These are phyloP conservation scores for Archegozetes longisetosus DNA, from an alignment of 1,140 invertebrate genomes.

Conservation along the genomic window DNA sequence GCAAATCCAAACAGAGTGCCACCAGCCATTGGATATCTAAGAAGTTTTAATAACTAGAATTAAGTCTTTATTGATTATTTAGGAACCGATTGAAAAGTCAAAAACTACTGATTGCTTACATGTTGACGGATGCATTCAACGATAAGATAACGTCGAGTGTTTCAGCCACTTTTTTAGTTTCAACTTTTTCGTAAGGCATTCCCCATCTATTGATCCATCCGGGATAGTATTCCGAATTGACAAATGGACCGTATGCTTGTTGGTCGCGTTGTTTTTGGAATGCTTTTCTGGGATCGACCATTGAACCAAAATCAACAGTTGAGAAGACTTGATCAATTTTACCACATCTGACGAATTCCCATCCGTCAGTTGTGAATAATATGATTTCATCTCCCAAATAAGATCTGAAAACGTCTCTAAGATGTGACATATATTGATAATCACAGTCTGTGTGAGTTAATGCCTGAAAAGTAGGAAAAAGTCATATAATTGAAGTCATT, in stretches of 20 bases:
- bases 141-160: slow-evolving; percentile 23
- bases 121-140: slow-evolving; percentile 25
- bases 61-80: background rate
- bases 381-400: slow-evolving; percentile 18
- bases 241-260: slow-evolving; percentile 24
- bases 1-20: slow-evolving; percentile 14
- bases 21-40: slow-evolving; percentile 18
- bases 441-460: slow-evolving; percentile 22
- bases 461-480: too few species aligned
- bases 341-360: slow-evolving; percentile 35
- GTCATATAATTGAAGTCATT: too few species aligned
- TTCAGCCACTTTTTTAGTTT: slow-evolving; percentile 11
- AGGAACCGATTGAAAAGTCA: background rate
- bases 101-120: slow-evolving; percentile 20
- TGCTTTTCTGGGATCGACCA: slow-evolving; percentile 14
- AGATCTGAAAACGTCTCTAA: slow-evolving; percentile 14
- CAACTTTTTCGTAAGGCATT: slow-evolving; percentile 19
- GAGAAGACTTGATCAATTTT: slow-evolving; percentile 43
- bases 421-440: slow-evolving; percentile 14
- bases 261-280: slow-evolving; percentile 23
- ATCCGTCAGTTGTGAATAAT: slow-evolving; percentile 20
- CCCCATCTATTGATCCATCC: slow-evolving; percentile 29
- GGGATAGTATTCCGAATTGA: slow-evolving; percentile 29
- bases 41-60: background rate
- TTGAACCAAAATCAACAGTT: slow-evolving; percentile 55